These are phyloP conservation scores for Scarus forsteni DNA, from an alignment of 2,797 vertebrate species.

Conservation along the genomic window DNA sequence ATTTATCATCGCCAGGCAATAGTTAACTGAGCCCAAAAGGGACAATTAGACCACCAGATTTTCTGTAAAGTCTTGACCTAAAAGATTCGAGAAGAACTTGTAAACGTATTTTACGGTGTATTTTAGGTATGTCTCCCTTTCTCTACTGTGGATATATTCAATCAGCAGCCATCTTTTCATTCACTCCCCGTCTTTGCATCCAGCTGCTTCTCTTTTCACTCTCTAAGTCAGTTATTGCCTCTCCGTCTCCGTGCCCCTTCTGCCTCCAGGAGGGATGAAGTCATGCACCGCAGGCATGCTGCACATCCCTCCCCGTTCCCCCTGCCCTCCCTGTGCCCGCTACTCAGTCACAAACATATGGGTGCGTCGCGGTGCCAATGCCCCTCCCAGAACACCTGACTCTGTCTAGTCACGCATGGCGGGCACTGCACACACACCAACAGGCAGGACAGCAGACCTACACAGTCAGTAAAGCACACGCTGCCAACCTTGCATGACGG, in stretches of 20 bases:
- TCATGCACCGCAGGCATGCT: conserved; percentile 59
- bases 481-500: conserved; percentile 74
- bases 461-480: conserved; percentile 39
- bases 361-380: conserved; percentile 59
- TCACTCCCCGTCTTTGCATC: conserved; percentile 8
- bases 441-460: conserved; percentile 37
- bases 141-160: neutral
- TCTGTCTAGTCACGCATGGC: conserved; percentile 71
- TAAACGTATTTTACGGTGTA: neutral
- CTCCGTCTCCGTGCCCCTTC: conserved; percentile 48
- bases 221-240: conserved; percentile 46
- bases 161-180: neutral
- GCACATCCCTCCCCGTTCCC: conserved; percentile 45
- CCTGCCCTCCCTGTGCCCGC: conserved; percentile 59
- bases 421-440: conserved; percentile 26
- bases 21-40: too few relatives aligned
- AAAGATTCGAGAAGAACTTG: neutral
- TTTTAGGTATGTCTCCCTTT: neutral
- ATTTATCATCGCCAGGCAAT: too few relatives aligned
- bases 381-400: conserved; percentile 74
- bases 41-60: neutral
- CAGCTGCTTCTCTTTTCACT: conserved; percentile 53
- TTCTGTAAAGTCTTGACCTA: conserved; percentile 8
- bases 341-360: conserved; percentile 71
- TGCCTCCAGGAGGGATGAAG: conserved; percentile 70